Base-by-base conservation (phyloP, 1,140 invertebrate species). In the Drosophila repletoides region DNA sequence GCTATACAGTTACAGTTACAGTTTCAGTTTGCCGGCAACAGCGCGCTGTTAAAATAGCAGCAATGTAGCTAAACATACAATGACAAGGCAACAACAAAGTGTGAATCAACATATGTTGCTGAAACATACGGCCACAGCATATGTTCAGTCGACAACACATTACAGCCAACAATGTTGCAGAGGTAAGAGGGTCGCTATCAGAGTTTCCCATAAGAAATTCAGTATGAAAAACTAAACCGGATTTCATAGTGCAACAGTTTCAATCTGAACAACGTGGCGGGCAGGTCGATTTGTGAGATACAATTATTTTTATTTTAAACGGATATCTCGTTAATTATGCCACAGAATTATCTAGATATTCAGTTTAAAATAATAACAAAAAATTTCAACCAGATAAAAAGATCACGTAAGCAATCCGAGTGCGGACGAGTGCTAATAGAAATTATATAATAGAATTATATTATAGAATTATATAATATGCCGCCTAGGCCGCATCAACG, bases 401-500 rank as follows among this genome's bases (percentile, higher is more conserved):
- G 64, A 67, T 67, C 65, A 68, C 55, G 49, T 84, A 79, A 80
- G 73, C 59, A 51, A 43, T 59, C 43, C 61, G 58, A 65, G 22
- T 38, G 9, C 24, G n/a, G 40, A 15, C 12, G 48, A 59, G 58
- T 67, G 72, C 38, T 26, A 58, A 71, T 49, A 43, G 34, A 46
- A 48, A 38, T 51, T 51, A 22, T 43, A n/a, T n/a, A n/a, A n/a
- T n/a, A n/a, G n/a, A 10, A n/a, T 33, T 15, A 24, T 21, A n/a
- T n/a, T n/a, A n/a, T n/a, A n/a, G n/a, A n/a, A n/a, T n/a, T n/a
- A n/a, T n/a, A n/a, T n/a, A n/a, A n/a, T 72, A 81, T 81, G 77
- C 59, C 69, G 60, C 66, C 55, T 75, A 76, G 72, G 72, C 75
- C 59, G 68, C 75, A 80, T 86, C 76, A 86, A 64, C 71, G 75